Base-by-base conservation (phyloP, 2,888 invertebrate species). In the Cepaea hortensis region DNA sequence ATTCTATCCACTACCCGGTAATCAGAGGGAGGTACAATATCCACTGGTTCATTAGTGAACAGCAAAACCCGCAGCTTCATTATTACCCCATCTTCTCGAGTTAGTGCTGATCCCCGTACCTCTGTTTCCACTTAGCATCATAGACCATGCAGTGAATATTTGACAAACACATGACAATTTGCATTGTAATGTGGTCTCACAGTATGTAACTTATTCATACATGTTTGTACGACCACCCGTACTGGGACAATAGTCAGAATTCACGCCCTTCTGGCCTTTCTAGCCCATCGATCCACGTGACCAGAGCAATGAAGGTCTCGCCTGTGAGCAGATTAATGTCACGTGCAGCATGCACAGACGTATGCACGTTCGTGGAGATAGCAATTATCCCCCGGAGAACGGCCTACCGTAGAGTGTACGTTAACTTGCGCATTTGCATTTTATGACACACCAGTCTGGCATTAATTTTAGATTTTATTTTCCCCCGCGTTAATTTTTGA, bases 311-410 rank as follows among this genome's bases (percentile, higher is more conserved):
- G 61, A 82, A 82, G 82, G 82, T 82, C 73, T 70, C 82, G 72
- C 35, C 72, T 50, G 72, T 82, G 82, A 55, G 82, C 73, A 82
- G 82, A 82, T 82, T 82, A 82, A 82, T 73, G 82, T 82, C 82
- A 82, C 50, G 50, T 73, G 73, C 82, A 82, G n/a, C 55, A 73
- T 72, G 82, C 82, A 82, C 72, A 72, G 82, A 72, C 73, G 82
- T 73, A 82, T 73, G 82, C 82, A 82, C 55, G 82, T 61, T 72
- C 73, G 61, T 55, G 23, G 70, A 82, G 82, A 82, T 82, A 82
- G 55, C 82, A 72, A 73, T 82, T 82, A 82, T 73, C 82, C 73
- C 82, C 73, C 50, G 0, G 82, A 82, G 82, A 72, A 82, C 55
- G 82, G 72, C 9, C 23, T 15, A 11, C 82, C 82, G 82, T 82